Conservation (phyloP, 2,797 vertebrate genomes). For the Tauraco hartlaubi region DNA sequence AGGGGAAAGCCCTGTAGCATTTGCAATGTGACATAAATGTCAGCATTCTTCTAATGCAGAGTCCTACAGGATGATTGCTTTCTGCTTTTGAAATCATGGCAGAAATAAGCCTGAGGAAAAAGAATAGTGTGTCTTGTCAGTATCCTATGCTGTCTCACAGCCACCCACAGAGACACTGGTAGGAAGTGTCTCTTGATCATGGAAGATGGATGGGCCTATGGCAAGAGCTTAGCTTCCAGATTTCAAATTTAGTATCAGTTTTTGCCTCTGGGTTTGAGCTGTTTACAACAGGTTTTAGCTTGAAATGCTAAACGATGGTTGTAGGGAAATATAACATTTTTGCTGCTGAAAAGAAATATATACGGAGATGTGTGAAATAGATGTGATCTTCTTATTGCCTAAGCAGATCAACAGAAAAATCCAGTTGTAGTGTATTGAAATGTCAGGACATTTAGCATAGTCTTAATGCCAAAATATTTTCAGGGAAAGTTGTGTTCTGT, state of each 20-base stretch:
- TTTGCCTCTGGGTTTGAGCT: slow-evolving; percentile 59
- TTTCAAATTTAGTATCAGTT: slow-evolving; percentile 16
- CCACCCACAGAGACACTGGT: slow-evolving; percentile 20
- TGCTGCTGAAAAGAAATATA: slow-evolving; percentile 18
- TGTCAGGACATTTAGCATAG: slow-evolving; percentile 19
- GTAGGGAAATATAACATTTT: slow-evolving; percentile 41
- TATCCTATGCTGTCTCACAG: neutral
- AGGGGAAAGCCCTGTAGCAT: neutral
- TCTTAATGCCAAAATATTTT: slow-evolving; percentile 33
- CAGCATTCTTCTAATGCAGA: slow-evolving; percentile 37
- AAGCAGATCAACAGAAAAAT: slow-evolving; percentile 32
- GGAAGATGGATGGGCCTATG: slow-evolving; percentile 31
- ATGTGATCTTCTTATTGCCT: neutral
- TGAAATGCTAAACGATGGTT: slow-evolving; percentile 47
- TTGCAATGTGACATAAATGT: slow-evolving; percentile 15
- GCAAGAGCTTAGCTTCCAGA: slow-evolving; percentile 45
- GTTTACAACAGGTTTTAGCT: slow-evolving; percentile 48
- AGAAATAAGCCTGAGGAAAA: slow-evolving; percentile 49
- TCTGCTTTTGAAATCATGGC: slow-evolving; percentile 50
- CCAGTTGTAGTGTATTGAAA: slow-evolving; percentile 1
- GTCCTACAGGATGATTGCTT: slow-evolving; percentile 22
- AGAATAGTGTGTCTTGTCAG: neutral
- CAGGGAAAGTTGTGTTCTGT: neutral
- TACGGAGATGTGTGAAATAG: neutral
- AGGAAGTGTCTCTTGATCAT: slow-evolving; percentile 57